Evolutionary conservation across 2,888 invertebrate genomes (phyloP), one percentile per base, ranked within the genome.

Genomic region (Tanaodytes sp.): DNA sequence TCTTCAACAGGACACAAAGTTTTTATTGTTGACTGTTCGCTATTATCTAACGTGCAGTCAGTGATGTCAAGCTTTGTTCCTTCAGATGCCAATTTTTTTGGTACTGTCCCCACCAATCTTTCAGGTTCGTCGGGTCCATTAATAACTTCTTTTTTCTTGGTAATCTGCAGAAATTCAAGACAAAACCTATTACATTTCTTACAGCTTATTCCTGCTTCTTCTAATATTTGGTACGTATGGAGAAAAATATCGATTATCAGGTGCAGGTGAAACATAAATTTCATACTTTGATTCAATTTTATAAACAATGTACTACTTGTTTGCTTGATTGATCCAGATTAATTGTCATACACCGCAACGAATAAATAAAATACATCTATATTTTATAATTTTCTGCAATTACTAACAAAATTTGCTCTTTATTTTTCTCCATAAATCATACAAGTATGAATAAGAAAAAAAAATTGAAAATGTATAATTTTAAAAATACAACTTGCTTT

Each of bases 31-130:
- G 14, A 27, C 9, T 11, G 5, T 23, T 8, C 23, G 8, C 15
- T 39, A 0, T 8, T n/a, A 1, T 46, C 40, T 63, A 55, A 4
- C 16, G 39, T 5, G 42, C 81, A 72, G 86, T 87, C 52, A 48
- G 5, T 0, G 19, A 14, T 14, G 1, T 15, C n/a, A 51, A 40
- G 77, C 84, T 82, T 82, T 88, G 86, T 76, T 90, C 88, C 81
- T 92, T 88, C 76, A 94, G 94, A 84, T 93, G 94, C 94, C 94
- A 94, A 78, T 87, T 91, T 86, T 90, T 92, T 86, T 94, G 94
- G 81, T 93, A 92, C 51, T 91, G 91, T 71, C 94, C 93, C 94
- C 94, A 94, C 94, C 94, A 94, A 79, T 91, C 91, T 81, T 90
- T 87, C 84, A 90, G 88, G 59, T 45, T 88, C 59, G 77, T 83